Evolutionary conservation across 2,888 invertebrate species (phyloP), one percentile per base, ranked within the genome.

Genomic region (Gryllus longicercus): DNA sequence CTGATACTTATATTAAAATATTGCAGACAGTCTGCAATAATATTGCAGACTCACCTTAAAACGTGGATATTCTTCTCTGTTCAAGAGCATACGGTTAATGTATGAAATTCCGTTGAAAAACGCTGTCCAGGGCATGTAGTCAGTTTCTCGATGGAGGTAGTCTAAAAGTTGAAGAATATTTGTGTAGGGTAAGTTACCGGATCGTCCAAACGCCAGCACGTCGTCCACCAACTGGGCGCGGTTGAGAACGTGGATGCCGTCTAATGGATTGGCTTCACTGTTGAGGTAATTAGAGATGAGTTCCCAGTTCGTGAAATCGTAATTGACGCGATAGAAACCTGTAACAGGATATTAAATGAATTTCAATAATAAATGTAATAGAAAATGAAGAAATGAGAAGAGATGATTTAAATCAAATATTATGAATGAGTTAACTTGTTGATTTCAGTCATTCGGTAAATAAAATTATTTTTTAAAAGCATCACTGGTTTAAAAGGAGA

Each of bases 271-370:
- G 16, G 14, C 16, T 2, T 81, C 79, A 75, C 63, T 75, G 49
- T 79, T 76, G 79, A 82, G 78, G 23, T 79, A 77, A 5, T 75
- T 87, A 11, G 91, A 92, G 0, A 96, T 89, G 84, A 92, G 85
- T 78, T 90, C 87, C 94, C 94, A 94, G 85, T 94, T 94, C 12
- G 86, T 86, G 18, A 85, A 85, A 84, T 94, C 94, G 85, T 94
- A 94, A 86, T 94, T 94, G 2, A 94, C 93, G 78, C 93, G 89
- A 84, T 93, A 94, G 84, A 90, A 92, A 76, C 91, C 92, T 92
- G 85, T 5, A 83, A 63, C 5, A 63, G 38, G 8, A 38, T 38
- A 38, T 8, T 8, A 38, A 38, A 38, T 38, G 8, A 38, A 63
- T 4, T 14, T 1, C 12, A 63, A 63, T 1, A 63, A 16, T 63